phyloP scores from a whole-genome alignment of 2,797 vertebrate genomes.

The Sebastes nivosus region DNA sequence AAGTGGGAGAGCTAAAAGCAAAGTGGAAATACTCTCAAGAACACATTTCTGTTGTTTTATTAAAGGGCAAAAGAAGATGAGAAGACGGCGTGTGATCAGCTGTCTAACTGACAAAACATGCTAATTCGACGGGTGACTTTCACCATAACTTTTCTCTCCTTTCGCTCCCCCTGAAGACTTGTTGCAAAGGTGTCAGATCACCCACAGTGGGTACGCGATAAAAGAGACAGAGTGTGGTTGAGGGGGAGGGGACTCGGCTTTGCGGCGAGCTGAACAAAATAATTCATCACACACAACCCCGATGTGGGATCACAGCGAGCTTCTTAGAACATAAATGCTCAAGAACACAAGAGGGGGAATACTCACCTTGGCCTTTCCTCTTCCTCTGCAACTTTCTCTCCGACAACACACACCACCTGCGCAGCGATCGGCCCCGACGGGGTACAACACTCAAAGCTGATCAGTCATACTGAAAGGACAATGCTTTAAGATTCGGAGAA shows the following conservation, averaged over 20 bases:
- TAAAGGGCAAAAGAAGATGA: conserved; percentile 4
- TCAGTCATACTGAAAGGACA: conserved; percentile 69
- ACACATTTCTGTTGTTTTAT: conserved; percentile 8
- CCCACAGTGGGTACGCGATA: conserved; percentile 49
- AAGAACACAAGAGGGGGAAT: conserved; percentile 43
- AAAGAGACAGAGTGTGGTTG: conserved; percentile 47
- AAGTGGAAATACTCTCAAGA: background rate
- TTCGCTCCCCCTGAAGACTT: conserved; percentile 9
- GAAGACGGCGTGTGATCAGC: background rate
- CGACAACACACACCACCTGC: conserved; percentile 33
- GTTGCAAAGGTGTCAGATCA: conserved; percentile 35
- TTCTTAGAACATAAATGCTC: conserved; percentile 68
- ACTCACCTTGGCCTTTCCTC: conserved; percentile 50
- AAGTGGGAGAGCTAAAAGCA: background rate
- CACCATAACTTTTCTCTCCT: conserved; percentile 9
- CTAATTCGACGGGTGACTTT: conserved; percentile 15
- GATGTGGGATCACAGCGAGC: conserved; percentile 61
- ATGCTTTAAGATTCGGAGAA: conserved; percentile 71
- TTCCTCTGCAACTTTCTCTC: conserved; percentile 29
- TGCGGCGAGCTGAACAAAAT: conserved; percentile 35
- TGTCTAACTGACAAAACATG: background rate
- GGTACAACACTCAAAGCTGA: background rate
- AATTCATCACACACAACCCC: conserved; percentile 31
- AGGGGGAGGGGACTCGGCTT: conserved; percentile 55
- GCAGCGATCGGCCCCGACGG: background rate